phyloP scores from a whole-genome alignment of 2,888 invertebrate species.

The Erpobdella octoculata region DNA sequence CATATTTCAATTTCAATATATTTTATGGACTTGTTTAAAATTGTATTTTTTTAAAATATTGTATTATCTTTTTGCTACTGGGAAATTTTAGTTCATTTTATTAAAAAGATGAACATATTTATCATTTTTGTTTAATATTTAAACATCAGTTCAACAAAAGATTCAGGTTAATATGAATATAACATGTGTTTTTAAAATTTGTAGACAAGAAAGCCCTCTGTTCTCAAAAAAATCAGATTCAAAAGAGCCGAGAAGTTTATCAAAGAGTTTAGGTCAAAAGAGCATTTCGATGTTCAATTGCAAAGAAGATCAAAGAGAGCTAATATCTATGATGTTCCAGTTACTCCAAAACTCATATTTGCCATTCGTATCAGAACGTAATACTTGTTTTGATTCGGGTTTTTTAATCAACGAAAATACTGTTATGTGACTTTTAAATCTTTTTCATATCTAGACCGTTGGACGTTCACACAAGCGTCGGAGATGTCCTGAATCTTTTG shows the following conservation, averaged over 20 bases:
- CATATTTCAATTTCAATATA: too few species aligned
- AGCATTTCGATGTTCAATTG: slow-evolving; percentile 23
- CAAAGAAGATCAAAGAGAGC: slow-evolving; percentile 15
- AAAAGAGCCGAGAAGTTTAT: slow-evolving; percentile 32
- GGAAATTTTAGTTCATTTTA: too few species aligned
- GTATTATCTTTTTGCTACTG: too few species aligned
- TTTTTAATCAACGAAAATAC: background rate
- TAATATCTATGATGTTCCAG: slow-evolving; percentile 4
- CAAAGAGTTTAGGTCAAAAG: slow-evolving; percentile 25
- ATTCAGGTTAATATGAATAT: background rate
- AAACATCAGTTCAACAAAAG: too few species aligned
- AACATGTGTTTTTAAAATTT: background rate
- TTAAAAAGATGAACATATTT: too few species aligned
- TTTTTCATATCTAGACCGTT: slow-evolving; percentile 12
- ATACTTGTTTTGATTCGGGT: background rate
- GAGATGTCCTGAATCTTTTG: slow-evolving; percentile 26
- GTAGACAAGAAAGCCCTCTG: slow-evolving; percentile 3
- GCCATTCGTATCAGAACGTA: slow-evolving; percentile 24
- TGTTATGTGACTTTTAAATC: background rate
- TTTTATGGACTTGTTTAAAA: too few species aligned
- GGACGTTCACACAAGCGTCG: slow-evolving; percentile 18
- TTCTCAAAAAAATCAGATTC: slow-evolving; percentile 11
- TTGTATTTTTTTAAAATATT: too few species aligned
- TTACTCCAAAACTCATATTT: slow-evolving; percentile 22
- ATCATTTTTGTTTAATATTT: too few species aligned